Base-by-base conservation (phyloP, 2,888 invertebrate species). In the Acrobasis repandana region DNA sequence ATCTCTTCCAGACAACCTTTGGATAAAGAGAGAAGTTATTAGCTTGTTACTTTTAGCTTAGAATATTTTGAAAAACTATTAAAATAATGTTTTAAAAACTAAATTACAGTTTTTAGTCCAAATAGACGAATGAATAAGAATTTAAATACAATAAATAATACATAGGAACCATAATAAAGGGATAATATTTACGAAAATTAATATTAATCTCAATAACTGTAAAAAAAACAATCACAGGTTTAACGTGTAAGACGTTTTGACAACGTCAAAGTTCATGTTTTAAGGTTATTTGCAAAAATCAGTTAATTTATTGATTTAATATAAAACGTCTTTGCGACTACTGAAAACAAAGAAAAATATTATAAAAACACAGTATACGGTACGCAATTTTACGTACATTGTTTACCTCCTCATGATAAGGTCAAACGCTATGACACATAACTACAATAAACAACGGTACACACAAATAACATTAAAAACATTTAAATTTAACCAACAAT, bases 381-480 rank as follows among this genome's bases (percentile, higher is more conserved):
- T 38, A 38, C 36, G 54, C 36, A 16, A 11, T 10, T 56, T 38
- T 56, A 56, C 38, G 38, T 43, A 56, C 16, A 43, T 43, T 56
- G 9, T 38, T n/a, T 47, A 57, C 10, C 11, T 57, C 8, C 46
- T 28, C 4, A 28, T 28, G 28, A 47, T 33, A 15, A 20, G 16
- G 46, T 15, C 9, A 57, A 43, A 16, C 10, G 11, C 38, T 47
- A 20, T 18, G 8, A 18, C 18, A 18, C 33, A 58, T 36, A 58
- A 49, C 28, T 10, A 58, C 34, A 48, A 16, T 14, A 16, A 16
- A 47, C n/a, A 9, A 68, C 61, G 48, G 63, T 28, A 28, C 28
- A 28, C 28, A 28, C 28, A 49, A 75, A 83, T 82, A 82, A 82
- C 56, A 82, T 78, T 77, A 80, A 81, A 76, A 78, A 54, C 54